Conservation (phyloP, 2,888 invertebrate species). For the Diplolepis rosae region DNA sequence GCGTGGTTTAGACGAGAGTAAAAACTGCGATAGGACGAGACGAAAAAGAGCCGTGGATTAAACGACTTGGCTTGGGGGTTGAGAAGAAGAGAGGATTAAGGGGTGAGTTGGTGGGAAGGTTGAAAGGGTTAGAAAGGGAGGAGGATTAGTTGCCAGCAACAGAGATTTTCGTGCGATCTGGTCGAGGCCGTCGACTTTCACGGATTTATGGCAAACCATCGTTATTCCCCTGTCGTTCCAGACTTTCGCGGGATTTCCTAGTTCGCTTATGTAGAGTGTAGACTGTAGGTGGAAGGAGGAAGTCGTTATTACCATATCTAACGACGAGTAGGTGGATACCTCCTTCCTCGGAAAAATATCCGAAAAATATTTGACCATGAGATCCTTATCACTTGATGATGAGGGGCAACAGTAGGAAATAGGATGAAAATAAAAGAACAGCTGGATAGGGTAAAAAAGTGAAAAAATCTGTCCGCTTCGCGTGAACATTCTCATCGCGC, state of each 20-base stretch:
- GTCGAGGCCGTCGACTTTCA: background rate
- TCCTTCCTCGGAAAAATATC: background rate
- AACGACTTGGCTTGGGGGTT: background rate
- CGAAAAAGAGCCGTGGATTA: background rate
- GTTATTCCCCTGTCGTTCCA: background rate
- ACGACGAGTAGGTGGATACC: background rate
- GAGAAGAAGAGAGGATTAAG: background rate
- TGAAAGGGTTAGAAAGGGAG: background rate
- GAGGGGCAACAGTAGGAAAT: background rate
- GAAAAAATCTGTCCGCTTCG: too few species aligned
- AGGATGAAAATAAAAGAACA: conserved; percentile 3
- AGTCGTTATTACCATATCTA: background rate
- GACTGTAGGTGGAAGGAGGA: too few species aligned
- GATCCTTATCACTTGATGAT: background rate
- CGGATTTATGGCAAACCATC: background rate
- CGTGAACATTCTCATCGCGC: too few species aligned
- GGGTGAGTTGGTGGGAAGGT: background rate
- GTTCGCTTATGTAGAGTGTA: background rate
- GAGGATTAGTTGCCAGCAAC: background rate
- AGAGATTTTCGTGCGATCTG: conserved; percentile 19
- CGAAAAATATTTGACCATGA: background rate
- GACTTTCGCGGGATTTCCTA: background rate
- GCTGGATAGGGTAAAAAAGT: conserved; percentile 17
- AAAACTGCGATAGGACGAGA: conserved; percentile 10
- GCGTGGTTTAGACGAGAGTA: conserved; percentile 14